Percentiles rank a stretch among this genome's conserved stretches.
phyloP scores from a whole-genome alignment of 2,888 invertebrate genomes.

The Orthosia cruda region DNA sequence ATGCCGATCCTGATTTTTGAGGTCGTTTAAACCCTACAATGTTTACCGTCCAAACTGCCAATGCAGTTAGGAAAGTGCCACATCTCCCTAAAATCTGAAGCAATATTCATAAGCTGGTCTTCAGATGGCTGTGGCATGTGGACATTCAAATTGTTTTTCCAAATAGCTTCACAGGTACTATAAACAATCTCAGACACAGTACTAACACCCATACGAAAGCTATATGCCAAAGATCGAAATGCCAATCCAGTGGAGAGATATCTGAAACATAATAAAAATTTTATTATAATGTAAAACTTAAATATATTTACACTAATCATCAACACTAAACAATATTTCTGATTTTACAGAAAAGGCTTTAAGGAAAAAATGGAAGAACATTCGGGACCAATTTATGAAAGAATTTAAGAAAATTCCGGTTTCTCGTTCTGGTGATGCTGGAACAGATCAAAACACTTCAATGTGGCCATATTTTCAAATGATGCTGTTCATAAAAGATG shows the following conservation, averaged over 20 bases:
- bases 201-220: constrained; percentile 9
- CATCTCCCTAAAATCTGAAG: background rate
- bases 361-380: constrained; percentile 10
- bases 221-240: constrained; percentile 14
- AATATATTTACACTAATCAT: background rate
- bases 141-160: constrained; percentile 4
- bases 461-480: too few species aligned
- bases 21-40: constrained; percentile 39
- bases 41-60: constrained; percentile 48
- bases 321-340: constrained; percentile 5
- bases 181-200: constrained; percentile 8
- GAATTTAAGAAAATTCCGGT: background rate
- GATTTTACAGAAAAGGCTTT: constrained; percentile 19
- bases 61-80: constrained; percentile 9
- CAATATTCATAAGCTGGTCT: constrained; percentile 8
- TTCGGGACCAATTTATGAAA: constrained; percentile 16
- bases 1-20: constrained; percentile 53
- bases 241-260: constrained; percentile 9
- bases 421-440: too few species aligned
- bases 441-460: too few species aligned
- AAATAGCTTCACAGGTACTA: constrained; percentile 15
- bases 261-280: constrained; percentile 7
- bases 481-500: constrained; percentile 63
- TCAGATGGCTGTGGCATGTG: constrained; percentile 1
- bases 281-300: background rate